These are phyloP conservation scores for Gryllus longicercus DNA, from an alignment of 2,888 invertebrate species.

Conservation along the genomic window DNA sequence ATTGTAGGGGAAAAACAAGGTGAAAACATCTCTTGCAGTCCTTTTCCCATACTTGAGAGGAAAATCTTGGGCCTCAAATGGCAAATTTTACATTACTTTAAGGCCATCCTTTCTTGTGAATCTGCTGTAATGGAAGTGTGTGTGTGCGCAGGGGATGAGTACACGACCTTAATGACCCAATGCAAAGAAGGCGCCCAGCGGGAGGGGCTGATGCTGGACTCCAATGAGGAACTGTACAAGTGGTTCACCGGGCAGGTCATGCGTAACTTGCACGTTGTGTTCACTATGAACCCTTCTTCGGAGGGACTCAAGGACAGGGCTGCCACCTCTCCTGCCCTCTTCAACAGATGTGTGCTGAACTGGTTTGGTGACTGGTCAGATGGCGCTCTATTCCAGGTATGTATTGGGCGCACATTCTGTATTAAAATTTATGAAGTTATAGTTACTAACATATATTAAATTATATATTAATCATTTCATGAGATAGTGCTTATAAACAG, in stretches of 20 bases:
- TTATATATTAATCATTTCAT: background rate
- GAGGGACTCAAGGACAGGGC: conserved; percentile 98
- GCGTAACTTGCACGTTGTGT: conserved; percentile 98
- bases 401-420: conserved; percentile 24
- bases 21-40: too few relatives aligned
- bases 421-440: background rate
- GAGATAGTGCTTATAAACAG: too few relatives aligned
- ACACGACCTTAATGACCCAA: conserved; percentile 98
- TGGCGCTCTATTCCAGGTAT: conserved; percentile 83
- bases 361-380: conserved; percentile 99
- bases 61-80: too few relatives aligned
- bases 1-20: too few relatives aligned
- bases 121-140: background rate
- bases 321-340: conserved; percentile 96
- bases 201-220: conserved; percentile 97
- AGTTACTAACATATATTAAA: background rate
- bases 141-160: conserved; percentile 74
- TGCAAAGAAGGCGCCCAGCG: conserved; percentile 98
- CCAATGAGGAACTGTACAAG: conserved; percentile 97
- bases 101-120: too few relatives aligned
- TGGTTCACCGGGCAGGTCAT: conserved; percentile 99
- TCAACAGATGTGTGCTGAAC: conserved; percentile 98
- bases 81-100: too few relatives aligned
- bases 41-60: too few relatives aligned
- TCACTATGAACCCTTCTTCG: conserved; percentile 99